phyloP scores from a whole-genome alignment of 2,113 vertebrate species.

The Odocoileus hemionus region DNA sequence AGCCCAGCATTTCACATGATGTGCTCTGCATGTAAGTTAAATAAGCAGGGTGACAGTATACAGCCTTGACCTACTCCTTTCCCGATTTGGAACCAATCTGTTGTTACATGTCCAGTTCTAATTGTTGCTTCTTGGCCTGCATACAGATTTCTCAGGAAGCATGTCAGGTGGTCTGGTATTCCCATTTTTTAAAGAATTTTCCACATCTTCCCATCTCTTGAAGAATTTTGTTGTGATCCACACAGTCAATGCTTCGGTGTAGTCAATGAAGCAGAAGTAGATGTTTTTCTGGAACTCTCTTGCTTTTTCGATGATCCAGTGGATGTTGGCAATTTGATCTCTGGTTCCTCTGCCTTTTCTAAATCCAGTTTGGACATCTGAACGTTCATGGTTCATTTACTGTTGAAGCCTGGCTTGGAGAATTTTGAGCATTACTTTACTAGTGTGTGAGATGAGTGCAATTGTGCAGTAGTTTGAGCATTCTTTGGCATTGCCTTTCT shows the following conservation, averaged over 20 bases:
- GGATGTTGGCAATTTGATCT: not conserved
- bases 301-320: accelerated
- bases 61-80: not conserved
- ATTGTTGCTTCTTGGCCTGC: not conserved
- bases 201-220: not conserved
- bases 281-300: not conserved
- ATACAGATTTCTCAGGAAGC: not conserved
- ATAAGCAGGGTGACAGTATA: not conserved
- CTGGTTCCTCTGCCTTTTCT: not conserved
- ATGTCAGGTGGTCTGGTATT: not conserved
- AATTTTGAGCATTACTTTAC: not conserved
- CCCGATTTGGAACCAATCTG: not conserved
- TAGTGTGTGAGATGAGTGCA: not conserved
- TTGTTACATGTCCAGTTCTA: not conserved
- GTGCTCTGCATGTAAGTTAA: not conserved
- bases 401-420: not conserved
- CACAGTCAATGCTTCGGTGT: not conserved
- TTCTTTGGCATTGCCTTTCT: not conserved
- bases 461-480: not conserved
- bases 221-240: not conserved
- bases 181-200: not conserved
- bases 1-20: not conserved
- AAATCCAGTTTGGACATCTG: not conserved
- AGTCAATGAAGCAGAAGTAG: not conserved
- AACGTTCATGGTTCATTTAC: not conserved